Conservation (phyloP, 2,797 vertebrate genomes). For the Allobates femoralis region DNA sequence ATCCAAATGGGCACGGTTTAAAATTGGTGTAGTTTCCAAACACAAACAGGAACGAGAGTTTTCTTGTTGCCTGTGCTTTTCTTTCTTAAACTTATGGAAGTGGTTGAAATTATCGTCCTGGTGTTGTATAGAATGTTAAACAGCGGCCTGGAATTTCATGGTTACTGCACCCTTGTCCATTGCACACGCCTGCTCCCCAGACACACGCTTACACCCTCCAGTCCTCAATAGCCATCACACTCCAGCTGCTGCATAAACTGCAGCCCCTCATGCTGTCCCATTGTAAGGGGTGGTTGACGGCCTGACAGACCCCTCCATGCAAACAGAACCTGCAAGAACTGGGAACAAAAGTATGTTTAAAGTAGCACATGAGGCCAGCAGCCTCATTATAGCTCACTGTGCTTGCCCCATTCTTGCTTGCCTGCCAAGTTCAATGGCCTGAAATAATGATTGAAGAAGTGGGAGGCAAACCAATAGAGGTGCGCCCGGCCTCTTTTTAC, state of each 20-base stretch:
- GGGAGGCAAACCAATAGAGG: neutral
- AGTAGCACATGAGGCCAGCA: conserved; percentile 31
- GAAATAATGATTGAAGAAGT: conserved; percentile 55
- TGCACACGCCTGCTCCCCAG: conserved; percentile 22
- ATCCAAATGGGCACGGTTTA: too few species aligned
- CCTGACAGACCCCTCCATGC: conserved; percentile 26
- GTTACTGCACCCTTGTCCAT: neutral
- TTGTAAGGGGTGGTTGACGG: neutral
- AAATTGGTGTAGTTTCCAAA: too few species aligned
- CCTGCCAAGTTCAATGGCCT: conserved; percentile 63
- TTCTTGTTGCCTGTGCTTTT: neutral
- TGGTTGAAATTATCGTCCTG: neutral
- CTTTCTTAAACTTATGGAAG: conserved; percentile 9
- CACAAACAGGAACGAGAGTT: neutral
- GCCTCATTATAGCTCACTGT: conserved; percentile 43
- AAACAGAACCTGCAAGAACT: conserved; percentile 44
- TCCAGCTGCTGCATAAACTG: conserved; percentile 49
- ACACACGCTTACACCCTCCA: conserved; percentile 32
- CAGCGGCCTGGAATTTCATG: conserved; percentile 17
- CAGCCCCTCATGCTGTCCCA: conserved; percentile 9
- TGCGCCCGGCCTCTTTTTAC: neutral
- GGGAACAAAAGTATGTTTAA: conserved; percentile 44
- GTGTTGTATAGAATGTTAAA: conserved; percentile 12
- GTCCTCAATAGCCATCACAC: conserved; percentile 21
- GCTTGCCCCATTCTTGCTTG: conserved; percentile 10